Conservation (phyloP, 2,888 invertebrate genomes). For the Platerodrilus igneus region DNA sequence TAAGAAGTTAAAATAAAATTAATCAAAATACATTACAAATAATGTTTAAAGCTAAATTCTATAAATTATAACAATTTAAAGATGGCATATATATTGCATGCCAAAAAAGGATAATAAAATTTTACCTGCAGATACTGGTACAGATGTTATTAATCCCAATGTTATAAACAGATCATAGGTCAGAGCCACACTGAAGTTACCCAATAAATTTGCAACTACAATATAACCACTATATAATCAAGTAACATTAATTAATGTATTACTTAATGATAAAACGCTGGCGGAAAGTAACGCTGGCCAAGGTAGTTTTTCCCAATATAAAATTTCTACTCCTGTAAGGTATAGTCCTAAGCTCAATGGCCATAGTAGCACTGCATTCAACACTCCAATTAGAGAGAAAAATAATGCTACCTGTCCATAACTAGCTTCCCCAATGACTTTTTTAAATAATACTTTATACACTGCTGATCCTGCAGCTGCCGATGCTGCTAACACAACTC, state of each 20-base stretch:
- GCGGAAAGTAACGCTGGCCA: slow-evolving; percentile 82
- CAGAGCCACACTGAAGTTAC: slow-evolving; percentile 89
- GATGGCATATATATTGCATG: too few relatives aligned
- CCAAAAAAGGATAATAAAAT: too few relatives aligned
- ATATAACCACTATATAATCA: slow-evolving; percentile 33
- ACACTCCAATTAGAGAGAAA: slow-evolving; percentile 84
- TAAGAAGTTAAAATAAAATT: neutral
- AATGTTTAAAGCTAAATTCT: slow-evolving; percentile 8
- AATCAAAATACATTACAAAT: slow-evolving; percentile 8
- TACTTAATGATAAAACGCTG: slow-evolving; percentile 73
- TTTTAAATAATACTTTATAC: slow-evolving; percentile 92
- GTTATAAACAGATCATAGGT: slow-evolving; percentile 95
- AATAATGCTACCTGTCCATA: slow-evolving; percentile 90
- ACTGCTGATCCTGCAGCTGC: slow-evolving; percentile 91
- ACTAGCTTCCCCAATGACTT: slow-evolving; percentile 89
- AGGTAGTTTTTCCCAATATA: slow-evolving; percentile 78
- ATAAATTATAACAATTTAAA: slow-evolving; percentile 13
- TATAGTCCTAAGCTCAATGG: slow-evolving; percentile 84
- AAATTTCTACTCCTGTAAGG: slow-evolving; percentile 79
- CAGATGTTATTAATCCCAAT: slow-evolving; percentile 87
- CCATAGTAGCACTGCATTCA: slow-evolving; percentile 86
- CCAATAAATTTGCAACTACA: slow-evolving; percentile 86
- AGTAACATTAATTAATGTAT: too few relatives aligned
- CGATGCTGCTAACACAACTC: slow-evolving; percentile 84
- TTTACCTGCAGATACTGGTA: slow-evolving; percentile 90